phyloP scores from a whole-genome alignment of 1,140 invertebrate species.

The Agrilus planipennis region DNA sequence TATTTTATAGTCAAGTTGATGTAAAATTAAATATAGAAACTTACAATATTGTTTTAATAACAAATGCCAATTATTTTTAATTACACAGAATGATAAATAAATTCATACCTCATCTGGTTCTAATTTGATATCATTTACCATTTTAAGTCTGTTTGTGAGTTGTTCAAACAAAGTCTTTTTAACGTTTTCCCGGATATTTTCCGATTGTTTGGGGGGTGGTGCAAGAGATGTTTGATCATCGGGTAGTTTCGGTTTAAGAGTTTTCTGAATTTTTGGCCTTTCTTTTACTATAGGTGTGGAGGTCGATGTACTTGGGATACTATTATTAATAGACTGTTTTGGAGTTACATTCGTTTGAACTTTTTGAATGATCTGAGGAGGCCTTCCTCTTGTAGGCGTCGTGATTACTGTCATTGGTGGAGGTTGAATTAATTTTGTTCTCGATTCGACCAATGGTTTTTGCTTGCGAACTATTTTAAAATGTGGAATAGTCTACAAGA shows the following conservation, averaged over 20 bases:
- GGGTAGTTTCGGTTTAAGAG: constrained; percentile 17
- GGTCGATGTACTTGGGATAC: constrained; percentile 12
- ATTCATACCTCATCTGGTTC: constrained; percentile 48
- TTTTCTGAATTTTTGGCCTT: constrained; percentile 16
- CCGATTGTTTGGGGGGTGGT: constrained; percentile 29
- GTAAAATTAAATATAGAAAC: no score
- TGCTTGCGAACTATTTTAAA: constrained; percentile 18
- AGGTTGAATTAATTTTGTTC: constrained; percentile 14
- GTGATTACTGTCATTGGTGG: constrained; percentile 13
- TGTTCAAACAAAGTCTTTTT: constrained; percentile 66
- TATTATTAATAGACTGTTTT: no score
- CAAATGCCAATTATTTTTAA: not conserved
- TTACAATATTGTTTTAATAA: not conserved
- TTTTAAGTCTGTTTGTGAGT: constrained; percentile 50
- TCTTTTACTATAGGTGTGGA: constrained; percentile 18
- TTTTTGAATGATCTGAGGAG: no score
- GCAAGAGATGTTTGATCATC: constrained; percentile 13
- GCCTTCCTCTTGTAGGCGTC: constrained; percentile 9
- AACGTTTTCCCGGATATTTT: constrained; percentile 68
- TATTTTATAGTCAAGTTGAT: no score
- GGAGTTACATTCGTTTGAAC: no score
- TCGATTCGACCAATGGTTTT: constrained; percentile 9
- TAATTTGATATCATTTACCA: constrained; percentile 48
- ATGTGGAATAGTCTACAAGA: not conserved
- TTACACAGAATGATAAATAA: no score